Evolutionary conservation across 2,888 invertebrate species (phyloP), one percentile per base, ranked within the genome.

Genomic region (Meiosimyza decipiens): DNA sequence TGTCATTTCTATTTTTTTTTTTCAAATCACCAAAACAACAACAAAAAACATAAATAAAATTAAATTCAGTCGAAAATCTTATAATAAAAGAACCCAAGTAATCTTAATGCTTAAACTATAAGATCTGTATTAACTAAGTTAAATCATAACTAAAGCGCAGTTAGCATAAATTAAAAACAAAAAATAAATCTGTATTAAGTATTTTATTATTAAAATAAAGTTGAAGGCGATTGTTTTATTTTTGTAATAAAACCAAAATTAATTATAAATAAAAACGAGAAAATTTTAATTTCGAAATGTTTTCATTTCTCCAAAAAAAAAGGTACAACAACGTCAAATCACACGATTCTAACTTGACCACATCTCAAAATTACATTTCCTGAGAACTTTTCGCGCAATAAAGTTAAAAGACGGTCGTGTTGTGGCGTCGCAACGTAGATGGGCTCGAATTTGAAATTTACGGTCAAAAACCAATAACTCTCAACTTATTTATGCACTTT

Each of bases 51-150:
- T 54, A 11, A 18, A 52, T n/a, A 52, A 51, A 65, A 49, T 16
- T 16, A 69, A 54, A 54, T 18, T 18, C 18, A 54, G 12, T 7
- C 18, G 18, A 9, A 40, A 40, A 40, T 40, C 0, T 15, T 15
- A 18, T 16, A 54, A 54, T 11, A 59, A 11, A 28, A 62, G 40
- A 60, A 68, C 18, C 15, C 62, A 70, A 50, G 63, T 63, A 63
- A 64, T 69, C 75, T 75, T 75, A 75, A 75, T 71, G 62, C 64
- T 62, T 57, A 72, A 75, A 74, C 59, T 69, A 16, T 72, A 75
- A 75, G 74, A 54, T 73, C 69, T 71, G 69, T 73, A 74, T 68
- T 71, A 71, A 62, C 50, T 75, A 75, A 73, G 71, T 50, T 71
- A 71, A 71, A 50, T 60, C 67, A 71, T 67, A 71, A 67, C 57